Conservation (phyloP, 2,113 vertebrate species). For the Bubo bubo region DNA sequence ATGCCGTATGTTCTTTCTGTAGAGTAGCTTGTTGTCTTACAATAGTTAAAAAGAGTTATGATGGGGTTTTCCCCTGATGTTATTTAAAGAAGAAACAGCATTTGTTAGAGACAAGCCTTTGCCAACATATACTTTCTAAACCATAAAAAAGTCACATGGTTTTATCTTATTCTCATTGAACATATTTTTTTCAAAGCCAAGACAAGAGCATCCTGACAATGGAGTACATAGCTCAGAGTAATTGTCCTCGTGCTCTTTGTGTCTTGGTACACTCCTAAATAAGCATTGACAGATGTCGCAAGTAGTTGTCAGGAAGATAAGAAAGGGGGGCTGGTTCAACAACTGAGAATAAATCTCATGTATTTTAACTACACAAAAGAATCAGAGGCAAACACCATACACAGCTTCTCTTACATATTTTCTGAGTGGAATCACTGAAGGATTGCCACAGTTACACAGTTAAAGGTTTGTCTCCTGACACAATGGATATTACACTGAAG, state of each 20-base stretch:
- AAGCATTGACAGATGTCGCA: conserved; percentile 38
- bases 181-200: conserved; percentile 35
- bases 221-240: not conserved
- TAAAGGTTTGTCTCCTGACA: not conserved
- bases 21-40: conserved; percentile 5
- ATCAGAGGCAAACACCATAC: not conserved
- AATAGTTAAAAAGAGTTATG: conserved; percentile 10
- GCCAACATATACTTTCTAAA: conserved; percentile 34
- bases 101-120: conserved; percentile 27
- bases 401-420: not conserved
- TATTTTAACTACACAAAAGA: not conserved
- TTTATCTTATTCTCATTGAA: conserved; percentile 34
- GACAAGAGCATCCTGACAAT: conserved; percentile 8
- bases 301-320: conserved; percentile 32
- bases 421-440: not conserved
- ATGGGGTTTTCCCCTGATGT: not conserved
- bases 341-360: not conserved
- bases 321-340: not conserved
- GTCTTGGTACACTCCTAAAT: not conserved
- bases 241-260: not conserved
- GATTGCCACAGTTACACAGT: not conserved
- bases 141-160: not conserved
- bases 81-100: not conserved
- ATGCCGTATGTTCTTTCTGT: not conserved
- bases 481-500: not conserved